Percentiles rank a stretch among this genome's conserved stretches.
These are phyloP conservation scores for Holacanthella duospinosa DNA, from an alignment of 2,888 invertebrate species.

Conservation along the genomic window DNA sequence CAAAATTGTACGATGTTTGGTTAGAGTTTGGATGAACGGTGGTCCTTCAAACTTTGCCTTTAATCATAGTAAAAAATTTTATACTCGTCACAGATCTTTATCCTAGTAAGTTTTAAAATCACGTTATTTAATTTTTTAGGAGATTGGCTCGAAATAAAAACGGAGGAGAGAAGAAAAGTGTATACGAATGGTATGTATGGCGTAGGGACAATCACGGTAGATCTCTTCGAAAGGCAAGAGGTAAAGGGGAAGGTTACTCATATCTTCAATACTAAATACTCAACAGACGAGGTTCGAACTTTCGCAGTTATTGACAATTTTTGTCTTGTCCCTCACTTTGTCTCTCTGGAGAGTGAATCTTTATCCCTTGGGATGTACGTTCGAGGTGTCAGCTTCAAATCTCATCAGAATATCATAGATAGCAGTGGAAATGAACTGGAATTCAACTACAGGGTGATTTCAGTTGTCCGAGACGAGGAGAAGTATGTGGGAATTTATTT, in stretches of 20 bases:
- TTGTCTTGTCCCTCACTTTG: neutral
- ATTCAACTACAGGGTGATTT: neutral
- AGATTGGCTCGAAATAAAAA: neutral
- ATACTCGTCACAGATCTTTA: too few relatives aligned
- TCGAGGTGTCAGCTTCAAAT: neutral
- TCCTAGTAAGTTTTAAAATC: neutral
- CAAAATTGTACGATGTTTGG: too few relatives aligned
- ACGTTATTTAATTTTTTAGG: neutral
- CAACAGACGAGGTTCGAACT: neutral
- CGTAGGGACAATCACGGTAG: neutral
- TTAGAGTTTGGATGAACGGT: too few relatives aligned
- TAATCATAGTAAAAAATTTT: too few relatives aligned
- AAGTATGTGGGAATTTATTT: neutral
- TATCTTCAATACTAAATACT: neutral
- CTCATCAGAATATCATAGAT: neutral
- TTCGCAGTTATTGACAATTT: too few relatives aligned
- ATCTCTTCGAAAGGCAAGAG: neutral
- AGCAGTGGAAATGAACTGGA: neutral
- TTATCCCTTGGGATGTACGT: neutral
- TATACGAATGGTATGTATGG: neutral
- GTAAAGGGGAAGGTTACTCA: neutral
- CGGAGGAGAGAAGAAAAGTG: neutral
- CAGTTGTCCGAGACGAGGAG: neutral
- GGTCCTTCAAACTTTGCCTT: too few relatives aligned
- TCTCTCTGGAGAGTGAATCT: neutral